phyloP scores from a whole-genome alignment of 2,888 invertebrate genomes.

The Pandemis heparana region DNA sequence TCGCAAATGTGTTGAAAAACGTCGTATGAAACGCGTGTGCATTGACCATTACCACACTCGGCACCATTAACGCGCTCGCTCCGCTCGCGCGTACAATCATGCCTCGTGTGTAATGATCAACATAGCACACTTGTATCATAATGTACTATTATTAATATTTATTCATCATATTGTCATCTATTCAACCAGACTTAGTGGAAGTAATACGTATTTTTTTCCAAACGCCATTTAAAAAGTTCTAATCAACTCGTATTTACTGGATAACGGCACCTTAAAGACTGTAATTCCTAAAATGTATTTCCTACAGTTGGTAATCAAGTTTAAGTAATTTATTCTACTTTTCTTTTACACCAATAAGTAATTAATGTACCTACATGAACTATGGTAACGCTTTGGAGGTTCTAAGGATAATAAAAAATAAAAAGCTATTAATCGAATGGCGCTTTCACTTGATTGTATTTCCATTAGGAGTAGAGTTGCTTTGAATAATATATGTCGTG shows the following conservation, averaged over 20 bases:
- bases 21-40: too few relatives aligned
- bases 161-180: conserved; percentile 16
- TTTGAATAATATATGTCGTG: conserved; percentile 70
- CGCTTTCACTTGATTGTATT: conserved; percentile 72
- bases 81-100: too few relatives aligned
- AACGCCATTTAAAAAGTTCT: conserved; percentile 9
- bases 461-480: conserved; percentile 67
- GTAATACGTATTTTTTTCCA: conserved; percentile 11
- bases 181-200: neutral
- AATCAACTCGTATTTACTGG: neutral
- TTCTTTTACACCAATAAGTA: conserved; percentile 17
- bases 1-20: too few relatives aligned
- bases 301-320: neutral
- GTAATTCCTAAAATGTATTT: neutral
- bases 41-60: too few relatives aligned
- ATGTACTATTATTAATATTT: conserved; percentile 1
- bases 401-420: conserved; percentile 62
- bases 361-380: conserved; percentile 29
- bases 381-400: conserved; percentile 53
- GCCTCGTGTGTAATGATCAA: too few relatives aligned
- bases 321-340: conserved; percentile 15
- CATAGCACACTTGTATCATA: too few relatives aligned
- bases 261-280: conserved; percentile 25
- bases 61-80: too few relatives aligned
- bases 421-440: conserved; percentile 70